phyloP scores from a whole-genome alignment of 1,140 invertebrate genomes.

The Tetragonula clypearis region DNA sequence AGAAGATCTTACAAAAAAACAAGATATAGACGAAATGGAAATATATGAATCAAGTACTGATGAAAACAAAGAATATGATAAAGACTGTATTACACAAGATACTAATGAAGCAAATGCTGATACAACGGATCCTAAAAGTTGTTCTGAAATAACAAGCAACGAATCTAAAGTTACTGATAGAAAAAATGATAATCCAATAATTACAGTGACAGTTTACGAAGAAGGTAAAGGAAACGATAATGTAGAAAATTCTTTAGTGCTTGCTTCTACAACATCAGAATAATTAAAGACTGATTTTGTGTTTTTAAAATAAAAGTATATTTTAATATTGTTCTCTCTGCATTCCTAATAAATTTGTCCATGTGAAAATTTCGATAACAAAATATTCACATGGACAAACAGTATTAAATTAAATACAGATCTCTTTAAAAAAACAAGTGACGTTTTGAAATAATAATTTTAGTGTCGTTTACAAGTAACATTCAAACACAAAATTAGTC shows the following conservation, averaged over 20 bases:
- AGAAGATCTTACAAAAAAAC: background rate
- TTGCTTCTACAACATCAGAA: background rate
- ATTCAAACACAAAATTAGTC: background rate
- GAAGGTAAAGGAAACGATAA: background rate
- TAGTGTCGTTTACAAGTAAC: background rate
- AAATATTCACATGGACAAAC: background rate
- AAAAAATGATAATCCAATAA: background rate
- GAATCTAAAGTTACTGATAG: background rate
- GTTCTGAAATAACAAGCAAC: background rate
- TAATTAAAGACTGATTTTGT: constrained; percentile 8
- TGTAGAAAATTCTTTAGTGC: background rate
- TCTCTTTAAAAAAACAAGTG: background rate
- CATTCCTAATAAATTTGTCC: background rate
- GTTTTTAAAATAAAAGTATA: background rate
- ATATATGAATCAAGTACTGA: background rate
- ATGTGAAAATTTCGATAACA: no score
- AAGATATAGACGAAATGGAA: background rate
- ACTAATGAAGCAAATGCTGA: background rate
- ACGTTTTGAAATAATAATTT: background rate
- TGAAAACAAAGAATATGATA: background rate
- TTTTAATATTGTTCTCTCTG: constrained; percentile 3
- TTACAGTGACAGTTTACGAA: background rate
- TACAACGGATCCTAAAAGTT: background rate
- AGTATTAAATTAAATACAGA: background rate
- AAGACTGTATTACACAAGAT: background rate